Evolutionary conservation across 1,140 invertebrate species (phyloP), one percentile per base, ranked within the genome.

Genomic region (Globodera rostochiensis): DNA sequence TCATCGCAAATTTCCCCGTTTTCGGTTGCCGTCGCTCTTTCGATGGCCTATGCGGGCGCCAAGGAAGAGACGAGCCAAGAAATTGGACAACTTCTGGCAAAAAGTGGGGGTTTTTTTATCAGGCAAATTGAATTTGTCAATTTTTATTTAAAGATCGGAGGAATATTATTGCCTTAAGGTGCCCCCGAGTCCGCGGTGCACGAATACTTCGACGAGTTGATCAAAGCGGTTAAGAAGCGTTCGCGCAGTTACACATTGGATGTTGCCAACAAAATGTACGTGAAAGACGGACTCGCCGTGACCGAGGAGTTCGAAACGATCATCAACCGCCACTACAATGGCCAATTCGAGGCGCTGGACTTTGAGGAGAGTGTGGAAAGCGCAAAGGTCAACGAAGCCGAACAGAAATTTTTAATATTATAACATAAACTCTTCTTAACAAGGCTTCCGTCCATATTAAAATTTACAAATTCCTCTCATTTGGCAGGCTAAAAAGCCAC

Each of bases 31-130:
- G 60, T 75, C 47, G 79, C 79, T 79, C 77, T 79, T 13, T 47
- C 79, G 7, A 80, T 80, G 79, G 69, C 77, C 11, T 50, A 77
- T 13, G 71, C 45, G 6, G 77, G 45, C 6, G 79, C 69, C 25
- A 46, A 75, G 36, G 78, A 77, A 50, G 6, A 50, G 53, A 79
- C 78, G n/a, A 75, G 50, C 36, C 36, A 70, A 79, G 77, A 79
- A 73, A 47, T 79, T 45, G 64, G 64, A 36, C 53, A 79, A 70
- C 66, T 79, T 8, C 45, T 79, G 13, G 77, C 57, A n/a, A 74
- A 74, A 6, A 57, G 77, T 46, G 57, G 67, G 45, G 8, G 13
- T 45, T 45, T 45, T 15, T 11, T 47, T 45, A 25, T 25, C 25
- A 45, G 47, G 1, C 15, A 11, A 71, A 71, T 45, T 6, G 7